A percentile compares a stretch with the other conserved stretches of the same genome.
These are phyloP conservation scores for Eudyptes chrysolophus DNA, from an alignment of 2,113 vertebrate genomes.

Conservation along the genomic window DNA sequence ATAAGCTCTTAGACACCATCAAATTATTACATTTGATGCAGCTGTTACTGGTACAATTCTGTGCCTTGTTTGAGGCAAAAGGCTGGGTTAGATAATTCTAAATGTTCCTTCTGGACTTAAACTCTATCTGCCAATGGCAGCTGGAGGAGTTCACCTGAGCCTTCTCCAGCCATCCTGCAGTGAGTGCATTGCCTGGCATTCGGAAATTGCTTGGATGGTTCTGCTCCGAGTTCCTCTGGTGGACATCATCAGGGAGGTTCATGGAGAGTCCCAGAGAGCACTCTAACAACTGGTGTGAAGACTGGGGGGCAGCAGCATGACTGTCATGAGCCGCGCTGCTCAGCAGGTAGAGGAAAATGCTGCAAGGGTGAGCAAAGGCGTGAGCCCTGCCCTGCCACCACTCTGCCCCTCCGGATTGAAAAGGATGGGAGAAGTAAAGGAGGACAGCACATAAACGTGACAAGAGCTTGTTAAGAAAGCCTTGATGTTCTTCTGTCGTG, in stretches of 20 bases:
- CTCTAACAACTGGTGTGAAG: background rate
- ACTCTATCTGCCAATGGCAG: background rate
- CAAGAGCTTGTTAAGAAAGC: background rate
- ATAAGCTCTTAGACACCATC: background rate
- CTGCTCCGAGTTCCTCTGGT: background rate
- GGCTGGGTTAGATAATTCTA: background rate
- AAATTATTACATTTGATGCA: background rate
- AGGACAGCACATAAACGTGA: background rate
- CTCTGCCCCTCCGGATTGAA: background rate
- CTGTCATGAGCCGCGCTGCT: background rate
- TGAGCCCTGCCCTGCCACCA: background rate
- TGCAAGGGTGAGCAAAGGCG: background rate
- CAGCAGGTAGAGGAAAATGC: background rate
- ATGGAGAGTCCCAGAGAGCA: background rate
- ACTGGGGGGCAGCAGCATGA: background rate
- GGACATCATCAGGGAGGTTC: background rate
- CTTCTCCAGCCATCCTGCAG: background rate
- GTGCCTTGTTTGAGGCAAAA: background rate
- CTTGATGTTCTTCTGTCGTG: background rate
- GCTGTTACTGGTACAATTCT: background rate
- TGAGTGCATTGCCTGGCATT: background rate
- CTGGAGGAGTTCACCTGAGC: background rate
- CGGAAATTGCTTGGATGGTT: background rate
- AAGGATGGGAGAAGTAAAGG: background rate
- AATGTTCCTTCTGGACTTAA: background rate